A percentile compares a stretch with the other conserved stretches of the same genome.
Conservation (phyloP, 2,888 invertebrate genomes). For the Agrilus mali region DNA sequence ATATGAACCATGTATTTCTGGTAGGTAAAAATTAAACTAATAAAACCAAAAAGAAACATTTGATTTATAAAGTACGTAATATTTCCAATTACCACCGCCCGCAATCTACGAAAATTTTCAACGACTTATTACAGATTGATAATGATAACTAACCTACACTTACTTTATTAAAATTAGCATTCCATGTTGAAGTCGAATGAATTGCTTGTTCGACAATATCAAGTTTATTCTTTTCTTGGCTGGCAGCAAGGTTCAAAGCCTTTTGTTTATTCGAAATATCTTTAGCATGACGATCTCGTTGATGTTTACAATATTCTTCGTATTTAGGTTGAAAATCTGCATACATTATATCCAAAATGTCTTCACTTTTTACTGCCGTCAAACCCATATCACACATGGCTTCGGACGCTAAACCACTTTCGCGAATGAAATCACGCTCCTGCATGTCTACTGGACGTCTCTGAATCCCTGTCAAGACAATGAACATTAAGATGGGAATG, state of each 20-base stretch:
- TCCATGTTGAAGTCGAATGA: slow-evolving; percentile 80
- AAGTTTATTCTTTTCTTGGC: slow-evolving; percentile 40
- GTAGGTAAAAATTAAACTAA: slow-evolving; percentile 3
- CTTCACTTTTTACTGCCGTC: slow-evolving; percentile 83
- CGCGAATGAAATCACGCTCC: slow-evolving; percentile 79
- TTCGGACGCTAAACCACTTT: slow-evolving; percentile 68
- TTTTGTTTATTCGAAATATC: slow-evolving; percentile 56
- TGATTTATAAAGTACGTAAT: not conserved
- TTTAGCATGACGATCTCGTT: slow-evolving; percentile 54
- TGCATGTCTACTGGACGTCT: slow-evolving; percentile 79
- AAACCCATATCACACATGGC: slow-evolving; percentile 87
- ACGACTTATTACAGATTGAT: no score
- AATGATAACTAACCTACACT: no score
- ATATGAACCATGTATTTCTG: not conserved
- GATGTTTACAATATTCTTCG: slow-evolving; percentile 72
- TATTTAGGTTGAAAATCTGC: slow-evolving; percentile 92
- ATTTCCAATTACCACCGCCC: not conserved
- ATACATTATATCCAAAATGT: slow-evolving; percentile 91
- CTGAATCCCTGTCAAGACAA: slow-evolving; percentile 18
- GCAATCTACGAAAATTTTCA: not conserved
- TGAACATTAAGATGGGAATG: not conserved
- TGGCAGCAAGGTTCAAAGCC: slow-evolving; percentile 44
- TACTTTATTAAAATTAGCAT: slow-evolving; percentile 66
- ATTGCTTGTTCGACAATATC: slow-evolving; percentile 73
- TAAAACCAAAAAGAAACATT: slow-evolving; percentile 7